Percentiles rank a stretch among this genome's conserved stretches.
phyloP scores from a whole-genome alignment of 2,888 invertebrate genomes.

The Phorcus lineatus region DNA sequence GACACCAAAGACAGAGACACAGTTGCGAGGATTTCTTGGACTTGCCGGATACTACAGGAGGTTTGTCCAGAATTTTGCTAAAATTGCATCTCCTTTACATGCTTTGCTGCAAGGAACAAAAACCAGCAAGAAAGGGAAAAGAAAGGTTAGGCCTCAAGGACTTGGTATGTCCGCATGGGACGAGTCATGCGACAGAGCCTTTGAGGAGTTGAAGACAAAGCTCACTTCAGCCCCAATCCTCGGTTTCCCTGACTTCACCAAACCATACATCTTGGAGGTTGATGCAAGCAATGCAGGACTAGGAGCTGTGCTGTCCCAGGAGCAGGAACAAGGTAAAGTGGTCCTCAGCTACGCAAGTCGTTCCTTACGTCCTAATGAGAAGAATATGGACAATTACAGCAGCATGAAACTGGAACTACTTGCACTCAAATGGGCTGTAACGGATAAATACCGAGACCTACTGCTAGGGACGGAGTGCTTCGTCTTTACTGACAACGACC shows the following conservation, averaged over 20 bases:
- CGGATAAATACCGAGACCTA: conserved; percentile 37
- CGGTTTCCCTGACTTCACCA: conserved; percentile 35
- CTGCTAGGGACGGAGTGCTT: conserved; percentile 32
- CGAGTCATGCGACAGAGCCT: conserved; percentile 34
- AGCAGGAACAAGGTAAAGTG: conserved; percentile 31
- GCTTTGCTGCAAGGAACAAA: conserved; percentile 21
- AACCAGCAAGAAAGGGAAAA: neutral
- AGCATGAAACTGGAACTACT: conserved; percentile 43
- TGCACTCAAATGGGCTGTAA: conserved; percentile 43
- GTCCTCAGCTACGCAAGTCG: too few species aligned
- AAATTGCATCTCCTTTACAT: conserved; percentile 36
- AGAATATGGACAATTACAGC: conserved; percentile 33
- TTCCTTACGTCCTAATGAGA: too few species aligned
- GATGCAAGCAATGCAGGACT: conserved; percentile 36
- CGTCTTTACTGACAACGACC: conserved; percentile 37
- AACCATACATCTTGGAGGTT: conserved; percentile 33
- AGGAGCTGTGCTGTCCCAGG: conserved; percentile 40
- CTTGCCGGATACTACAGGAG: conserved; percentile 27
- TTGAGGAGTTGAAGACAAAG: conserved; percentile 32
- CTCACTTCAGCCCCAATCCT: conserved; percentile 38
- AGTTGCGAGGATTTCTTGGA: conserved; percentile 35
- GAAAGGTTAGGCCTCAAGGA: neutral
- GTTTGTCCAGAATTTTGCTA: conserved; percentile 35
- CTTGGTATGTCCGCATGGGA: conserved; percentile 28
- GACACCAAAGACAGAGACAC: conserved; percentile 4